These are phyloP conservation scores for Mesembrinibis cayennensis DNA, from an alignment of 2,113 vertebrate genomes.

Conservation along the genomic window DNA sequence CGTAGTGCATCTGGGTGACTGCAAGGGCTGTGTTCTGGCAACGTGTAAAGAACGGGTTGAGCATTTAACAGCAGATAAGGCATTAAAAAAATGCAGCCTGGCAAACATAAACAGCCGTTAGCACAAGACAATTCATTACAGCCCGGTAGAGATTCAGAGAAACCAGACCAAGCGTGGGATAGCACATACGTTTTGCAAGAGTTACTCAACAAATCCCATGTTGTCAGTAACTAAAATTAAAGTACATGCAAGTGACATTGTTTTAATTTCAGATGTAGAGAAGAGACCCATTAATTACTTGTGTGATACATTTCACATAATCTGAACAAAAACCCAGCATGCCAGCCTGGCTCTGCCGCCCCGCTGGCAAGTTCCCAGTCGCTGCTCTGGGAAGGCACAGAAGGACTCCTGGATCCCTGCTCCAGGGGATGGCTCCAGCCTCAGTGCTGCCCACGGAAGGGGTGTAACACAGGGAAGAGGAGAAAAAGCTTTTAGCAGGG, in stretches of 20 bases:
- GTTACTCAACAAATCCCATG: background rate
- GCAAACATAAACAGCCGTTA: background rate
- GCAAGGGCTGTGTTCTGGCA: background rate
- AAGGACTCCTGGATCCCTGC: background rate
- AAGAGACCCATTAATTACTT: background rate
- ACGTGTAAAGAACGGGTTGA: background rate
- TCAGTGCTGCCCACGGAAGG: background rate
- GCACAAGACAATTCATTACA: background rate
- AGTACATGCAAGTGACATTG: fast-evolving
- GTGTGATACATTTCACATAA: background rate
- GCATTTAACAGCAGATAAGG: background rate
- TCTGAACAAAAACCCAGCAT: background rate
- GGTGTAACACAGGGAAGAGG: background rate
- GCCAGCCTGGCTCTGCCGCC: background rate
- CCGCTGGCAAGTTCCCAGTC: background rate
- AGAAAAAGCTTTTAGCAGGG: background rate
- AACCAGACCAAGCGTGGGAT: fast-evolving
- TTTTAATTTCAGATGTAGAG: background rate
- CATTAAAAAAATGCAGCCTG: background rate
- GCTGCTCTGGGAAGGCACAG: background rate
- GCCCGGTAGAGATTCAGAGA: background rate
- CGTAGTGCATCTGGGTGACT: background rate
- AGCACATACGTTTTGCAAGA: fast-evolving
- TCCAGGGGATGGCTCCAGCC: background rate
- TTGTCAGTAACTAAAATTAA: background rate